Percentiles rank a stretch among this genome's conserved stretches.
Conservation (phyloP, 2,113 vertebrate genomes). For the Carassius carassius region DNA sequence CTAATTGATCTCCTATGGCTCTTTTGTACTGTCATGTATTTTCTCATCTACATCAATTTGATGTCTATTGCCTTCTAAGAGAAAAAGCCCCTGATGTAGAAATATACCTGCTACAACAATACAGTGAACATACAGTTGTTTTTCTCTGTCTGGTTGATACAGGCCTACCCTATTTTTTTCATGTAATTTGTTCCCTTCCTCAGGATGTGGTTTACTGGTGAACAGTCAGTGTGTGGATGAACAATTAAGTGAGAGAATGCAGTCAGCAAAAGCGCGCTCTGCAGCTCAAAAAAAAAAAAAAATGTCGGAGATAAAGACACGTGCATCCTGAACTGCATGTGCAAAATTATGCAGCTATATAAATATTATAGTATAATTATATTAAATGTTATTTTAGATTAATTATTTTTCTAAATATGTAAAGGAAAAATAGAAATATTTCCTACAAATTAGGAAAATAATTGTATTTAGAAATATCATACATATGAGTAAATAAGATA, state of each 20-base stretch:
- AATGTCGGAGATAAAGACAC: not conserved
- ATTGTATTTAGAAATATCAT: not conserved
- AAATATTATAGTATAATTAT: not conserved
- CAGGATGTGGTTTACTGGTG: conserved; percentile 49
- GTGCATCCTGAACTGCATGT: not conserved
- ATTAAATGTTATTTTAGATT: not conserved
- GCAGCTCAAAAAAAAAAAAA: not conserved
- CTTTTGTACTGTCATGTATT: no score
- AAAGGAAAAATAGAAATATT: no score
- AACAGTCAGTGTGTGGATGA: conserved; percentile 23
- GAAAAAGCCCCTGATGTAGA: not conserved
- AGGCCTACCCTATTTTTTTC: not conserved
- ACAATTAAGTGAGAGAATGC: conserved; percentile 6
- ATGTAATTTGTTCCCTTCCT: conserved; percentile 29
- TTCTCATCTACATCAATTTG: not conserved
- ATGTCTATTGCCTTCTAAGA: not conserved
- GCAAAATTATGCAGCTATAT: not conserved
- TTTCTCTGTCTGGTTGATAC: not conserved
- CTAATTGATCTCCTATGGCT: not conserved
- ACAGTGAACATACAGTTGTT: conserved; percentile 5
- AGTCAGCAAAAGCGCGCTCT: not conserved
- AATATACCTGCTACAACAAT: not conserved
- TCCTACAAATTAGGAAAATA: no score
- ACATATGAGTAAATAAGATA: not conserved
- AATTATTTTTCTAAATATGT: not conserved